Evolutionary conservation across 2,113 vertebrate species (phyloP).

Genomic region (Rhineura floridana): DNA sequence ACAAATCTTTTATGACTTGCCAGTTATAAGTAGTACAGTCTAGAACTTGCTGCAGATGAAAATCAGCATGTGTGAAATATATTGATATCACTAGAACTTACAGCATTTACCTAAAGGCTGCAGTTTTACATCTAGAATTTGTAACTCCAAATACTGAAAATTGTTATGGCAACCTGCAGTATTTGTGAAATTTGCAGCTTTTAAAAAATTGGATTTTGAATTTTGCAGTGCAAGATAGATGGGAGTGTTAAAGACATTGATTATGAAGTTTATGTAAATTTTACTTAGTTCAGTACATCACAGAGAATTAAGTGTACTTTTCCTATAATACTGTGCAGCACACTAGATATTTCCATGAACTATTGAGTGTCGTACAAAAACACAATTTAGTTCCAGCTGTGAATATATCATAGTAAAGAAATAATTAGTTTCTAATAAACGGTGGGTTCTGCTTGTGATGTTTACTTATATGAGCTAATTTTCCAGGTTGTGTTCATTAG

Average conservation of each 20-base stretch:
- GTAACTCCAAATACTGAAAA: neutral
- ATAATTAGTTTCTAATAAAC: neutral
- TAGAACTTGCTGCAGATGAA: neutral
- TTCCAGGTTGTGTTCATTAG: neutral
- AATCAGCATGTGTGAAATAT: neutral
- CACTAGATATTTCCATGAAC: neutral
- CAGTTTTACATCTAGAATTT: neutral
- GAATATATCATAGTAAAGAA: neutral
- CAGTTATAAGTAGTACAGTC: neutral
- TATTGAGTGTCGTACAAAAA: neutral
- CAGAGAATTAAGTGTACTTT: neutral
- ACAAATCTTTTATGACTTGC: neutral
- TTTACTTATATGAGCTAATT: slow-evolving; percentile 25
- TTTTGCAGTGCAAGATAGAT: neutral
- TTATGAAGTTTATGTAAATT: neutral
- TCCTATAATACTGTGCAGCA: neutral
- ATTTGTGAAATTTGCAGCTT: neutral
- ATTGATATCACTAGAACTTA: neutral
- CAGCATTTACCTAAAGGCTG: neutral
- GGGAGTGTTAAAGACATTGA: neutral
- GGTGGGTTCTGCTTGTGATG: neutral
- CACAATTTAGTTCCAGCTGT: neutral
- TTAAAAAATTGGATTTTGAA: neutral
- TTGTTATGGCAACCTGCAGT: neutral
- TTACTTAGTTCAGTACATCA: neutral